phyloP scores from a whole-genome alignment of 2,888 invertebrate genomes.

The Ceratothoa steindachneri region DNA sequence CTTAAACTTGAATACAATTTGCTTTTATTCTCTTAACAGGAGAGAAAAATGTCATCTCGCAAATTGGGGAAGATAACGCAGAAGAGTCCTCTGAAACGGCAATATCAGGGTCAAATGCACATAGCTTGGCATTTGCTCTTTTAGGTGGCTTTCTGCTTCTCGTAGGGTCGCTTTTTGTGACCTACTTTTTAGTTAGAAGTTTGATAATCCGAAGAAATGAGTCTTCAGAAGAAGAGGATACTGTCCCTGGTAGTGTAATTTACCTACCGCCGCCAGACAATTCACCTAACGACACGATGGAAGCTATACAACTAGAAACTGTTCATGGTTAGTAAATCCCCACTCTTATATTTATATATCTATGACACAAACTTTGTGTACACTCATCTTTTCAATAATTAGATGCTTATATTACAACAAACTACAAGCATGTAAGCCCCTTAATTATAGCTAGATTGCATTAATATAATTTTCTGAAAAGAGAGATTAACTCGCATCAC shows the following conservation, averaged over 20 bases:
- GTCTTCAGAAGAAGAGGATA: background rate
- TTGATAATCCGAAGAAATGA: background rate
- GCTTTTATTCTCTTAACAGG: background rate
- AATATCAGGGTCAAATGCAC: background rate
- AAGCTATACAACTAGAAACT: slow-evolving; percentile 3
- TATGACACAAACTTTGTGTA: no score
- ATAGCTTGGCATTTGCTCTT: background rate
- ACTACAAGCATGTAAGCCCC: no score
- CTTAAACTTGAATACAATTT: no score
- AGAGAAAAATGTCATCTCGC: background rate
- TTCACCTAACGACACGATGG: background rate
- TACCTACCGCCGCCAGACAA: background rate
- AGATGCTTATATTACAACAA: no score
- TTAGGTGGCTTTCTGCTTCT: background rate
- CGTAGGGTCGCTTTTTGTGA: background rate
- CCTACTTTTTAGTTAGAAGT: background rate
- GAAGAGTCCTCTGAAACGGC: background rate
- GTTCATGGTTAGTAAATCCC: slow-evolving; percentile 1
- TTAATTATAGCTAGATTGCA: no score
- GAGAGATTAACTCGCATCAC: no score
- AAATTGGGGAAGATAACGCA: background rate
- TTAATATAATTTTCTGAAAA: no score
- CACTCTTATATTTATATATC: no score
- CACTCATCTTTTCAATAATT: no score
- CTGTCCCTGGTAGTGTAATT: background rate